Conservation (phyloP, 2,797 vertebrate genomes). For the Ataeniobius toweri region DNA sequence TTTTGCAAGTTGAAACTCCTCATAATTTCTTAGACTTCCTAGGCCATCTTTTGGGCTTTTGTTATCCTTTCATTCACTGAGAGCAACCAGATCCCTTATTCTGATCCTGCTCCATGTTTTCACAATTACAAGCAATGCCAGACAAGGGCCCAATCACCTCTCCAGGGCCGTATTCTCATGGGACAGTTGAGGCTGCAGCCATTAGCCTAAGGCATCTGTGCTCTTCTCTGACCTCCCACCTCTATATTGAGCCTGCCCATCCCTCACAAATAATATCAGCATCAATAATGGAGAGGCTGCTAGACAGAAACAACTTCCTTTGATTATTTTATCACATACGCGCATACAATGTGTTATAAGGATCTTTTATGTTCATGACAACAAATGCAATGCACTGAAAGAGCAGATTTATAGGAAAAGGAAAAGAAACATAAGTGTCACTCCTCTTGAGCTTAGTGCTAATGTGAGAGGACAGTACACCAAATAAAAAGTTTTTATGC, state of each 20-base stretch:
- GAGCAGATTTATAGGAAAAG: background rate
- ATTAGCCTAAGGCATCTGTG: conserved; percentile 72
- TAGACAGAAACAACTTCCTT: conserved; percentile 2
- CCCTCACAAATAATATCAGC: conserved; percentile 15
- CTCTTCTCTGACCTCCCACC: conserved; percentile 13
- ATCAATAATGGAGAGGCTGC: conserved; percentile 19
- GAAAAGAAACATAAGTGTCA: background rate
- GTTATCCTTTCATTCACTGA: conserved; percentile 9
- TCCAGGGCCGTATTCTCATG: conserved; percentile 52
- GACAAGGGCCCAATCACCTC: conserved; percentile 45
- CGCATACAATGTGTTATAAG: background rate
- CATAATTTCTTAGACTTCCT: background rate
- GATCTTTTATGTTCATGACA: too few species aligned
- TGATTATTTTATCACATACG: background rate
- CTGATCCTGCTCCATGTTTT: conserved; percentile 64
- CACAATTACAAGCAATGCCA: conserved; percentile 27
- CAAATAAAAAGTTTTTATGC: background rate
- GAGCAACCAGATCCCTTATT: background rate
- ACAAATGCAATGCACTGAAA: background rate
- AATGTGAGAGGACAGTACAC: background rate
- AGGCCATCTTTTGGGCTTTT: background rate
- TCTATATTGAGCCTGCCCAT: conserved; percentile 14
- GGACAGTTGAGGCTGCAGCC: conserved; percentile 44
- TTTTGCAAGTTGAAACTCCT: background rate
- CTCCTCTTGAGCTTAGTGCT: too few species aligned